phyloP scores from a whole-genome alignment of 2,113 vertebrate species.

The Anoplopoma fimbria region DNA sequence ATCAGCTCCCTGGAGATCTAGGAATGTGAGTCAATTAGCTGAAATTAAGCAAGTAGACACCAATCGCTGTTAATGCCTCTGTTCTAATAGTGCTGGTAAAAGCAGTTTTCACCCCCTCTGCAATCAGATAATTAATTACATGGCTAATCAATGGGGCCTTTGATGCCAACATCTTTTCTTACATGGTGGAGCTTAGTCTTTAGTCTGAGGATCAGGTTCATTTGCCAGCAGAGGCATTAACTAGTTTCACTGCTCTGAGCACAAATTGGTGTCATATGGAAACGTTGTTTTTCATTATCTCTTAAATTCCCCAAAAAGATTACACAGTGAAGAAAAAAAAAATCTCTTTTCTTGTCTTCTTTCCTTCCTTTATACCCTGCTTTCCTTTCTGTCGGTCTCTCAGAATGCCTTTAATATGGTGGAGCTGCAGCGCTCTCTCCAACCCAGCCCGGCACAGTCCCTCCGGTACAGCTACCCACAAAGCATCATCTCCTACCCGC shows the following conservation, averaged over 20 bases:
- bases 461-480: slow-evolving; percentile 80
- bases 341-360: background rate
- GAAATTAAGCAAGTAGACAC: slow-evolving; percentile 64
- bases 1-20: slow-evolving; percentile 38
- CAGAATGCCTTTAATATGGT: slow-evolving; percentile 91
- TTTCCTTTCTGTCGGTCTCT: slow-evolving; percentile 10
- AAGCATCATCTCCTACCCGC: slow-evolving; percentile 73
- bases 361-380: background rate
- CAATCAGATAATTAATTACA: slow-evolving; percentile 80
- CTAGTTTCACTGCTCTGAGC: slow-evolving; percentile 23
- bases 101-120: slow-evolving; percentile 37
- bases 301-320: slow-evolving; percentile 39
- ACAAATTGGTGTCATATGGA: slow-evolving; percentile 54
- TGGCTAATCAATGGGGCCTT: slow-evolving; percentile 72
- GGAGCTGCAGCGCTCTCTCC: slow-evolving; percentile 89
- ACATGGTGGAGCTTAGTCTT: slow-evolving; percentile 43
- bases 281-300: slow-evolving; percentile 53
- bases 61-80: slow-evolving; percentile 58
- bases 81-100: slow-evolving; percentile 69
- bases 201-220: slow-evolving; percentile 43
- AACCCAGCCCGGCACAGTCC: slow-evolving; percentile 85
- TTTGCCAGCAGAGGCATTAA: slow-evolving; percentile 60
- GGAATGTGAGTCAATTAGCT: slow-evolving; percentile 60
- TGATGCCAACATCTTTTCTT: slow-evolving; percentile 58
- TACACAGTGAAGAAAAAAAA: background rate